These are phyloP conservation scores for Limnephilus lunatus DNA, from an alignment of 2,888 invertebrate species.

Conservation along the genomic window DNA sequence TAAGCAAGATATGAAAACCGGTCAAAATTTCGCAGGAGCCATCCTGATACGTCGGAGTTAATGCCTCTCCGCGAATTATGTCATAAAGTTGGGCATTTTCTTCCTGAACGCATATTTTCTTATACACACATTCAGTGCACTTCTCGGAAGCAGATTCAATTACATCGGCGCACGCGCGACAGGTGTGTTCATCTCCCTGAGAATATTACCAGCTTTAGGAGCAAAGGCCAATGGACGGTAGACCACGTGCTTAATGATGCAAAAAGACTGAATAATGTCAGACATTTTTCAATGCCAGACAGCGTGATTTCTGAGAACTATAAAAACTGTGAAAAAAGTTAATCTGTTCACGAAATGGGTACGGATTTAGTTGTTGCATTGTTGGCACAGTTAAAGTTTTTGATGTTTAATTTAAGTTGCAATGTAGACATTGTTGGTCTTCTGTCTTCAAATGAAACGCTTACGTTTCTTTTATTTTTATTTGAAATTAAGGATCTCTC, in stretches of 20 bases:
- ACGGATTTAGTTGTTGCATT: neutral
- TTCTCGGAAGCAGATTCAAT: constrained; percentile 37
- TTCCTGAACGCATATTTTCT: neutral
- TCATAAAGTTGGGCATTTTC: neutral
- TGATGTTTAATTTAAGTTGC: neutral
- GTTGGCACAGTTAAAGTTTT: neutral
- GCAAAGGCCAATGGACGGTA: constrained; percentile 22
- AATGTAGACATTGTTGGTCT: neutral
- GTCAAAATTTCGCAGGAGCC: constrained; percentile 1
- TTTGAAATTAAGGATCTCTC: neutral
- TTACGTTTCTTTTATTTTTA: neutral
- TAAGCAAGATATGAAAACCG: neutral
- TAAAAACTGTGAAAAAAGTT: neutral
- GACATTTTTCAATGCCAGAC: constrained; percentile 34
- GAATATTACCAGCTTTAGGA: constrained; percentile 13
- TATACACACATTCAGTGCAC: constrained; percentile 20
- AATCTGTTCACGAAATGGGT: neutral
- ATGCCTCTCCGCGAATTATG: neutral
- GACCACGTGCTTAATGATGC: constrained; percentile 34
- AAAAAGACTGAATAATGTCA: constrained; percentile 19
- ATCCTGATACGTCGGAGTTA: neutral
- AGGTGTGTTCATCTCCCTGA: constrained; percentile 20
- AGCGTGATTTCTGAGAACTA: neutral
- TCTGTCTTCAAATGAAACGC: neutral
- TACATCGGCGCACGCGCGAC: constrained; percentile 25